phyloP scores from a whole-genome alignment of 2,888 invertebrate species.

The Protodeltote pygarga region DNA sequence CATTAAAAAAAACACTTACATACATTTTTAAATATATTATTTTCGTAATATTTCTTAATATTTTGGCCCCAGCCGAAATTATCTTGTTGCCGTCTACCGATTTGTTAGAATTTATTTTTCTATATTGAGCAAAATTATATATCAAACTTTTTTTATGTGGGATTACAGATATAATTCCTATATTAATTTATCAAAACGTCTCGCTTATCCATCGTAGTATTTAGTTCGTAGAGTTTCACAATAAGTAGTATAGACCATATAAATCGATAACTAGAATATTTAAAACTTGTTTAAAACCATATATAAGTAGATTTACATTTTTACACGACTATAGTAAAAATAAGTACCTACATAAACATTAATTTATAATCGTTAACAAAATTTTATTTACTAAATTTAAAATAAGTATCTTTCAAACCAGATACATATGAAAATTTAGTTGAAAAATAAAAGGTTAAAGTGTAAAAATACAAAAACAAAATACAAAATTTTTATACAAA shows the following conservation, averaged over 20 bases:
- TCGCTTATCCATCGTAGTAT: slow-evolving; percentile 21
- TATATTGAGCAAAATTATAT: slow-evolving; percentile 31
- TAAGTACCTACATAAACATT: slow-evolving; percentile 58
- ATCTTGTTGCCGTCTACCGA: slow-evolving; percentile 3
- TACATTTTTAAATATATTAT: slow-evolving; percentile 38
- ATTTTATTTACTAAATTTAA: slow-evolving; percentile 60
- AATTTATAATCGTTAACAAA: slow-evolving; percentile 39
- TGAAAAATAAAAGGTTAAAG: slow-evolving; percentile 48
- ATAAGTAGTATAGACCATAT: slow-evolving; percentile 47
- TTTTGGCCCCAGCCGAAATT: slow-evolving; percentile 21
- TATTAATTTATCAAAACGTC: too few species aligned
- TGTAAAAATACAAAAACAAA: slow-evolving; percentile 28
- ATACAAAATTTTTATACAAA: slow-evolving; percentile 24
- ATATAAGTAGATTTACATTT: slow-evolving; percentile 71
- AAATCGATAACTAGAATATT: slow-evolving; percentile 42
- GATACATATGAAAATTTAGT: slow-evolving; percentile 70
- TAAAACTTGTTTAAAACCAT: slow-evolving; percentile 45
- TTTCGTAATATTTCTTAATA: slow-evolving; percentile 33
- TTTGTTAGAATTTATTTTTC: slow-evolving; percentile 1
- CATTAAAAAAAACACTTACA: slow-evolving; percentile 63
- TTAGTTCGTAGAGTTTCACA: slow-evolving; percentile 36
- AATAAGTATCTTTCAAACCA: slow-evolving; percentile 61
- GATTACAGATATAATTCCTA: neutral
- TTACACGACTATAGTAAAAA: slow-evolving; percentile 68
- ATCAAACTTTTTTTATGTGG: neutral